These are phyloP conservation scores for Zaprionus davidi DNA, from an alignment of 1,140 invertebrate genomes.

Conservation along the genomic window DNA sequence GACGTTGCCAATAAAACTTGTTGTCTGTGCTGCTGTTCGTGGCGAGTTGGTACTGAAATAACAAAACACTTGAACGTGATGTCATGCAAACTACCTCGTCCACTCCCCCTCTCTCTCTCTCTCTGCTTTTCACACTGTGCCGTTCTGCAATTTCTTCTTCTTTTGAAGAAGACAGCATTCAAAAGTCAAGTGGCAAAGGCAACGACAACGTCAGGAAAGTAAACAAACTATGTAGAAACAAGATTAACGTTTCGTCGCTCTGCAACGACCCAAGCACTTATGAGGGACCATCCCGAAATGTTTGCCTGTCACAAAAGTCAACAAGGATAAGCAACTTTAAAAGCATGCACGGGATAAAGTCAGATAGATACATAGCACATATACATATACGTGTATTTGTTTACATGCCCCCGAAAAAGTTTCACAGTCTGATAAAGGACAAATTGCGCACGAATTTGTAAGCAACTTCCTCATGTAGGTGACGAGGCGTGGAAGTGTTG, in stretches of 20 bases:
- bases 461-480: neutral
- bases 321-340: slow-evolving; percentile 48
- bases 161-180: slow-evolving; percentile 38
- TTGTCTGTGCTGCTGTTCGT: slow-evolving; percentile 4
- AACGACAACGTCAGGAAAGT: slow-evolving; percentile 22
- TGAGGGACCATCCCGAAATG: slow-evolving; percentile 24
- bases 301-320: slow-evolving; percentile 48
- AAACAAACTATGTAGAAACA: slow-evolving; percentile 64
- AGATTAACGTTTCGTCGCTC: slow-evolving; percentile 44
- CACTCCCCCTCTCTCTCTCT: neutral
- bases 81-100: slow-evolving; percentile 14
- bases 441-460: slow-evolving; percentile 23
- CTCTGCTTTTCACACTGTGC: neutral
- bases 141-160: slow-evolving; percentile 2
- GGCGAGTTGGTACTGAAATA: slow-evolving; percentile 25
- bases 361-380: neutral
- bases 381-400: neutral
- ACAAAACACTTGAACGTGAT: slow-evolving; percentile 54
- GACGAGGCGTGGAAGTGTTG: slow-evolving; percentile 1
- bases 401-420: slow-evolving; percentile 6
- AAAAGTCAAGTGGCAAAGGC: slow-evolving; percentile 39
- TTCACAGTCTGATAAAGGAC: slow-evolving; percentile 14
- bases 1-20: slow-evolving; percentile 32
- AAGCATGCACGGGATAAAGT: neutral
- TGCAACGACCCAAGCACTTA: neutral